Base-by-base conservation (phyloP, 2,888 invertebrate species). In the Villa cingulata region DNA sequence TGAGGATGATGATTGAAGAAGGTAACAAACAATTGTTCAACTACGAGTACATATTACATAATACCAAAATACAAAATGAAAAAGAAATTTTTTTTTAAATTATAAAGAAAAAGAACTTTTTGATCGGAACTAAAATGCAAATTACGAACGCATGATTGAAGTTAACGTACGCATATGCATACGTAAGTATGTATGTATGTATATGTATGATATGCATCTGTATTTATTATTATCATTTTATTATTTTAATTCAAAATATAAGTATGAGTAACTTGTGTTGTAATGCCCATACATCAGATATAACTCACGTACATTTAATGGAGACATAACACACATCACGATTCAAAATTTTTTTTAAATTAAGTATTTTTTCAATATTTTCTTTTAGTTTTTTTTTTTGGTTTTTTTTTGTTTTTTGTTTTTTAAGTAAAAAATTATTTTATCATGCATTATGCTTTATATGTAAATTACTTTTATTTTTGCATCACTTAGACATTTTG, bases 51-150 rank as follows among this genome's bases (percentile, higher is more conserved):
- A n/a, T n/a, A n/a, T n/a, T n/a, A n/a, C n/a, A n/a, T n/a, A n/a
- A n/a, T n/a, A n/a, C n/a, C n/a, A n/a, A n/a, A n/a, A n/a, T n/a
- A n/a, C n/a, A n/a, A n/a, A n/a, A n/a, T n/a, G n/a, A n/a, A n/a
- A n/a, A n/a, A n/a, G n/a, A n/a, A n/a, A n/a, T n/a, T n/a, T n/a
- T n/a, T n/a, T n/a, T n/a, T n/a, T n/a, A n/a, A n/a, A n/a, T n/a
- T n/a, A n/a, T n/a, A n/a, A 27, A 9, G 10, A 10, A 27, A 32
- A 32, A 12, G 29, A 32, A 32, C 29, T 32, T 46, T 32, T 46
- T 46, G 37, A 46, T 46, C 46, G 46, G 41, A 46, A 46, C 41
- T 41, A 46, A 46, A 32, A 41, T 46, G 46, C 41, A 46, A 41
- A 46, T 46, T 41, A 37, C 12, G 46, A 37, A 46, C 46, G 46